Evolutionary conservation across 2,888 invertebrate genomes (phyloP), one percentile per base, ranked within the genome.

Genomic region (Marronus borbonicus): DNA sequence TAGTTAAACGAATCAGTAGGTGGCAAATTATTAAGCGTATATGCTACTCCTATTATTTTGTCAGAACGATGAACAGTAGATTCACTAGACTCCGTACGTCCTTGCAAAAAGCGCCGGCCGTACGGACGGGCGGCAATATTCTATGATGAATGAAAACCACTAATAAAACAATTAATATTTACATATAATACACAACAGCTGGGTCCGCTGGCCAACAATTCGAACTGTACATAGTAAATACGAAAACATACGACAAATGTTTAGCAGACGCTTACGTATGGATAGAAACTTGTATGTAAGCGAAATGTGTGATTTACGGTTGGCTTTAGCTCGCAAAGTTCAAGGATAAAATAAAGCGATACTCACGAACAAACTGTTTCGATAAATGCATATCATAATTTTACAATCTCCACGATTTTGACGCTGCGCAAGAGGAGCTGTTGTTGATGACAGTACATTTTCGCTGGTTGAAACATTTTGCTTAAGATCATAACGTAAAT

Each of bases 101-200:
- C 14, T n/a, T 14, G 62, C 8, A 12, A 14, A 28, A 12, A 14
- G 24, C 14, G 1, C 31, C 31, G 49, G 7, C 49, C 68, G 17
- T 20, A 68, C 1, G 4, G 36, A 1, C 31, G 7, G 20, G n/a
- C 20, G 24, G 17, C 10, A 58, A 70, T 70, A 31, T 17, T 8
- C 31, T 31, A 3, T 70, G 52, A 70, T 55, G 55, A 70, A 70
- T 70, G 69, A 4, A 55, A 70, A 55, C 69, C 36, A 36, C 55
- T 36, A 70, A 55, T 36, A 55, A 31, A 70, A 70, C 69, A 70
- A 70, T 70, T 70, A 70, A 8, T 55, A 70, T 70, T 70, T 55
- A 70, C 69, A 52, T 70, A 55, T 52, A 55, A 70, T 70, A 55
- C 31, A 55, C 50, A 50, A 49, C 55, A 58, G n/a, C 52, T 17